Percentiles rank a stretch among this genome's conserved stretches.
phyloP scores from a whole-genome alignment of 2,888 invertebrate species.

The Melinaea menophilus region DNA sequence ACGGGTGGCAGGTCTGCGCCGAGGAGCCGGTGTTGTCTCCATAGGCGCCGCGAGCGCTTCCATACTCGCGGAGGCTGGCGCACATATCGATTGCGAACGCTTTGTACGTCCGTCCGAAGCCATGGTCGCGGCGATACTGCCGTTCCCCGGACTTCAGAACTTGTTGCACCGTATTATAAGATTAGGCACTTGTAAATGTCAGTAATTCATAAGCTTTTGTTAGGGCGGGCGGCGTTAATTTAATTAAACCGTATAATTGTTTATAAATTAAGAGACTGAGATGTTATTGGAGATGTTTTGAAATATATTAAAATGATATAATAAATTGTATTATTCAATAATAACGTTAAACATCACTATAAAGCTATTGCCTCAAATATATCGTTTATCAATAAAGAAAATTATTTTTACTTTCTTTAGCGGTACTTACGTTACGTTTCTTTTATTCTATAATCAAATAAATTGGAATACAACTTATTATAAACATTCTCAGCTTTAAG shows the following conservation, averaged over 20 bases:
- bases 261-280: background rate
- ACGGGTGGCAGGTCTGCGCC: constrained; percentile 83
- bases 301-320: too few species aligned
- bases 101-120: constrained; percentile 82
- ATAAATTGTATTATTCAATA: too few species aligned
- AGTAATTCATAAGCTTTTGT: constrained; percentile 43
- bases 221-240: constrained; percentile 34
- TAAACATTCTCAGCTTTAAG: background rate
- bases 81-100: constrained; percentile 86
- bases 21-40: constrained; percentile 77
- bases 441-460: too few species aligned
- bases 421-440: too few species aligned
- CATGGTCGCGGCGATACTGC: constrained; percentile 78
- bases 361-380: too few species aligned
- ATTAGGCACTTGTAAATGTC: constrained; percentile 59
- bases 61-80: constrained; percentile 83
- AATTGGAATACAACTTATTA: too few species aligned
- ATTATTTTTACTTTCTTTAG: too few species aligned
- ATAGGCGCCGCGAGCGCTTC: constrained; percentile 78
- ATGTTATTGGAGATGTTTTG: too few species aligned
- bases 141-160: constrained; percentile 49
- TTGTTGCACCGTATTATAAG: constrained; percentile 64
- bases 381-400: too few species aligned
- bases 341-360: too few species aligned
- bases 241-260: constrained; percentile 12